Percentiles rank a stretch among this genome's conserved stretches.
These are phyloP conservation scores for Hydropotes inermis DNA, from an alignment of 2,113 vertebrate genomes.

Conservation along the genomic window DNA sequence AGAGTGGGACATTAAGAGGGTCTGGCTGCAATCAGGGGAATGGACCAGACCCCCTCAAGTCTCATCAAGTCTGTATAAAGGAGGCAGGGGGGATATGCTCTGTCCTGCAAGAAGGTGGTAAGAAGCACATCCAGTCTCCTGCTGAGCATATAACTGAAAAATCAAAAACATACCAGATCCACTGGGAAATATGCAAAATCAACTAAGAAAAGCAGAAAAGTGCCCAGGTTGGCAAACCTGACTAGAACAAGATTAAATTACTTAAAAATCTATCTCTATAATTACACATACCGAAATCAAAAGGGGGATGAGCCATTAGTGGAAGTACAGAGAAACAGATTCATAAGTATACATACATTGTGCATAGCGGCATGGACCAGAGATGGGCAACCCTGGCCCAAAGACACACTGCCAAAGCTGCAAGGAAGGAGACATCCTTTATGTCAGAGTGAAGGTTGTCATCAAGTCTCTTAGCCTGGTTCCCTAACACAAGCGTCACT, in stretches of 20 bases:
- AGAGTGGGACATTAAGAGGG: background rate
- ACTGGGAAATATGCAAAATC: background rate
- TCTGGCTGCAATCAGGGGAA: background rate
- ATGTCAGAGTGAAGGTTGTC: background rate
- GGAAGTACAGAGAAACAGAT: background rate
- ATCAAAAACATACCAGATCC: background rate
- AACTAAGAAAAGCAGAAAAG: background rate
- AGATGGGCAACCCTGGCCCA: background rate
- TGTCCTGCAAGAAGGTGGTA: background rate
- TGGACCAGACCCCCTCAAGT: background rate
- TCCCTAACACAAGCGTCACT: background rate
- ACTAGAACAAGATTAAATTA: background rate
- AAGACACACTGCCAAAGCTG: background rate
- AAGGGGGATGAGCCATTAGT: background rate
- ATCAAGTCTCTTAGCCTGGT: background rate
- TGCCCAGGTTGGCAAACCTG: background rate
- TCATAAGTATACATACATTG: background rate
- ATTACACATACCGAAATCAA: background rate
- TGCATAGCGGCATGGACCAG: too few relatives aligned
- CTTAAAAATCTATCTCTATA: background rate
- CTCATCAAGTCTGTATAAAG: background rate
- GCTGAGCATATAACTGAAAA: background rate
- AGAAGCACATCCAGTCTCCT: background rate
- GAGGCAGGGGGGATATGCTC: accelerated
- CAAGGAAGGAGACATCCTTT: background rate